phyloP scores from a whole-genome alignment of 1,140 invertebrate genomes.

The Conopomorpha cramerella region DNA sequence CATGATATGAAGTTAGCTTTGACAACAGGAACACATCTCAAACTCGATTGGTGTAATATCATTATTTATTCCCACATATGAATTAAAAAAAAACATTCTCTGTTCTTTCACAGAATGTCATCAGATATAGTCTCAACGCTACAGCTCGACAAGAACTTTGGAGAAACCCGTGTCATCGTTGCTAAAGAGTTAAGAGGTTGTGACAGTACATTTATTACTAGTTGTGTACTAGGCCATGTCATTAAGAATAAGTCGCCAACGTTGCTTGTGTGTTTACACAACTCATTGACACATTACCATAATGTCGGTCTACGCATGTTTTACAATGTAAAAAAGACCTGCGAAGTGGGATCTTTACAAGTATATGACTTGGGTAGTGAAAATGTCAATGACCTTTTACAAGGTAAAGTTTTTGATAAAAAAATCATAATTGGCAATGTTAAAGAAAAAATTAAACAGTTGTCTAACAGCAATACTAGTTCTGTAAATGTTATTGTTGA shows the following conservation, averaged over 20 bases:
- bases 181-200: slow-evolving; percentile 70
- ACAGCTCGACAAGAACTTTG: slow-evolving; percentile 63
- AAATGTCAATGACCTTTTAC: slow-evolving; percentile 57
- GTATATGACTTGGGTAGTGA: slow-evolving; percentile 43
- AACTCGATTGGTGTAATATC: too few species aligned
- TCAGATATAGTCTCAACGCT: slow-evolving; percentile 61
- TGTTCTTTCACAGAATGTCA: slow-evolving; percentile 53
- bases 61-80: too few species aligned
- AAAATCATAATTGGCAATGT: slow-evolving; percentile 23
- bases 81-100: too few species aligned
- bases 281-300: slow-evolving; percentile 72
- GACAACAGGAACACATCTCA: too few species aligned
- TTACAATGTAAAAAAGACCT: slow-evolving; percentile 66
- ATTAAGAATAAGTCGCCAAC: slow-evolving; percentile 62
- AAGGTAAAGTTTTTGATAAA: slow-evolving; percentile 45
- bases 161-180: slow-evolving; percentile 62
- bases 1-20: too few species aligned
- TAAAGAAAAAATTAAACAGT: slow-evolving; percentile 16
- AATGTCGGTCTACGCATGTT: slow-evolving; percentile 74
- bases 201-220: slow-evolving; percentile 72
- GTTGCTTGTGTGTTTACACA: slow-evolving; percentile 70
- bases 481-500: slow-evolving; percentile 69
- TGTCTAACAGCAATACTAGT: slow-evolving; percentile 29
- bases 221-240: slow-evolving; percentile 63
- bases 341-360: slow-evolving; percentile 57